Evolutionary conservation across 2,113 vertebrate genomes (phyloP).

Genomic region (Actenoides hombroni): DNA sequence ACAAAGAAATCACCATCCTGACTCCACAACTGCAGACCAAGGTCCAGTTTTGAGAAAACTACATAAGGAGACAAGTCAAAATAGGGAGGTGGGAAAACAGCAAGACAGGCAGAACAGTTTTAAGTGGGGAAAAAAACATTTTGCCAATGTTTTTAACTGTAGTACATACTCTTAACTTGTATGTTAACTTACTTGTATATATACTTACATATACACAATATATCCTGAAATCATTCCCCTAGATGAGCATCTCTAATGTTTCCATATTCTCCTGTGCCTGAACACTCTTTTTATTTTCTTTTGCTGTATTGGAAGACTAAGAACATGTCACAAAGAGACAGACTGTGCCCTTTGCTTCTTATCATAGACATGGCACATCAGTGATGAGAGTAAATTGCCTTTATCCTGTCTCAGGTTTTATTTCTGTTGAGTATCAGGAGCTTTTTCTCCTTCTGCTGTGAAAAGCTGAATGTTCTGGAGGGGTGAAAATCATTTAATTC

Average conservation of each 20-base stretch:
- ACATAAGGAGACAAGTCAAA: neutral
- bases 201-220: rapidly evolving
- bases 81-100: neutral
- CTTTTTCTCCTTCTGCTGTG: constrained; percentile 6
- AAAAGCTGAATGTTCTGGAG: constrained; percentile 8
- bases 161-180: neutral
- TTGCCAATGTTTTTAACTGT: neutral
- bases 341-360: neutral
- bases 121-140: neutral
- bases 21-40: neutral
- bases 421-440: neutral
- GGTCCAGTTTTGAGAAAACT: neutral
- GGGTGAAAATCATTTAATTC: constrained; percentile 13
- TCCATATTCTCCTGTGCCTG: neutral
- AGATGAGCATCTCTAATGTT: neutral
- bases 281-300: neutral
- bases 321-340: neutral
- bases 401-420: constrained; percentile 4
- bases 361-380: neutral
- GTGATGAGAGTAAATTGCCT: constrained; percentile 17
- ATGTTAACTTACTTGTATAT: neutral
- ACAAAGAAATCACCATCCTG: neutral
- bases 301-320: neutral
- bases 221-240: neutral
- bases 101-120: neutral